Evolutionary conservation across 1,140 invertebrate species (phyloP).

Genomic region (Leptestheria dahalacensis): DNA sequence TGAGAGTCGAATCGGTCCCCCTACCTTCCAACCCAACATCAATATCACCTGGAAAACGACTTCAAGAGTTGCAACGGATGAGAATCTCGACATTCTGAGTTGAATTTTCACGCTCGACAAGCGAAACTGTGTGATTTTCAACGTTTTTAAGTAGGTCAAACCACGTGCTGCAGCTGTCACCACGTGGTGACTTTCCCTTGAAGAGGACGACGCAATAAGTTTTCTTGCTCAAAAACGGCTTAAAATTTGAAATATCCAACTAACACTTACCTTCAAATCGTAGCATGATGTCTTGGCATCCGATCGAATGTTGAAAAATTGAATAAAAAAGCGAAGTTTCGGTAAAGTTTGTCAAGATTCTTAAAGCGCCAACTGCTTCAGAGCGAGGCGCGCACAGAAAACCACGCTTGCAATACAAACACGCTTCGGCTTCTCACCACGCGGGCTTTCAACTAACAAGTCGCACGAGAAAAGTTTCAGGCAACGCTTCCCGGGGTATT

Average conservation of each 20-base stretch:
- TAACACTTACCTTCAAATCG: neutral
- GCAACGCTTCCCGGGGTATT: neutral
- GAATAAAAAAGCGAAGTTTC: neutral
- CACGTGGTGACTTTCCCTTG: neutral
- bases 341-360: too few relatives aligned
- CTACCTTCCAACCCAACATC: too few relatives aligned
- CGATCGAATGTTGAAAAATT: neutral
- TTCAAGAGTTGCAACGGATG: too few relatives aligned
- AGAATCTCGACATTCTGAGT: too few relatives aligned
- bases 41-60: too few relatives aligned
- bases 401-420: neutral
- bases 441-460: neutral
- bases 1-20: too few relatives aligned
- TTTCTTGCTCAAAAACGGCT: too few relatives aligned
- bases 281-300: neutral
- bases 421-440: neutral
- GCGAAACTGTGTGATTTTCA: neutral
- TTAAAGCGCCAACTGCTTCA: too few relatives aligned
- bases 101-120: too few relatives aligned
- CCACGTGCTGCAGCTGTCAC: neutral
- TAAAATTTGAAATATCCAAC: neutral
- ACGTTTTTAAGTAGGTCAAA: neutral
- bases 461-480: neutral
- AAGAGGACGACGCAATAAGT: neutral
- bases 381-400: too few relatives aligned